Evolutionary conservation across 2,888 invertebrate species (phyloP).

Genomic region (Phragmatobia fuliginosa): DNA sequence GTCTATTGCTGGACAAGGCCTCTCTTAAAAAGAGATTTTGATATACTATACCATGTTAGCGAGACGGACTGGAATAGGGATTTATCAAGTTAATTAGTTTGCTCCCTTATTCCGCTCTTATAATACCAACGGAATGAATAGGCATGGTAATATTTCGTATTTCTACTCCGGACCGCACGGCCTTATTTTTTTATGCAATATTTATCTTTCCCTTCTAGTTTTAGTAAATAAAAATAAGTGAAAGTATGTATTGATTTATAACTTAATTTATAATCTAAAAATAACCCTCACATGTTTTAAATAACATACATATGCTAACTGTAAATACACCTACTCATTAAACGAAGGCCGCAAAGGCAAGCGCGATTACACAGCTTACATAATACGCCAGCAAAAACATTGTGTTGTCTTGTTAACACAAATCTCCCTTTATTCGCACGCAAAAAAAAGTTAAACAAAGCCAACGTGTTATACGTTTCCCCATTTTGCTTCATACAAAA

Average conservation of each 20-base stretch:
- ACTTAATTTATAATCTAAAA: not conserved
- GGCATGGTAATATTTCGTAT: too few species aligned
- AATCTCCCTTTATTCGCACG: constrained; percentile 26
- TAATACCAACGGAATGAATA: too few species aligned
- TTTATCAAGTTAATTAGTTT: too few species aligned
- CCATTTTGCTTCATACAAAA: constrained; percentile 61
- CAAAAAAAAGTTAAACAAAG: constrained; percentile 36
- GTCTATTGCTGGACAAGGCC: too few species aligned
- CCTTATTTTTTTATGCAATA: too few species aligned
- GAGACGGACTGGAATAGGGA: too few species aligned
- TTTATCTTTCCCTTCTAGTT: too few species aligned
- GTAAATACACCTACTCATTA: not conserved
- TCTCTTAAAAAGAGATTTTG: too few species aligned
- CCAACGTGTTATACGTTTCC: constrained; percentile 46
- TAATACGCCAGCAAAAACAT: constrained; percentile 30
- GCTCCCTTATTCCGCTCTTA: too few species aligned
- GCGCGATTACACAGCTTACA: constrained; percentile 25
- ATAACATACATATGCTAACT: not conserved
- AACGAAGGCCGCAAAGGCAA: not conserved
- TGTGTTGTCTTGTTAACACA: constrained; percentile 32
- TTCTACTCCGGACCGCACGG: too few species aligned
- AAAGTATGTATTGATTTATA: not conserved
- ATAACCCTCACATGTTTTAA: too few species aligned
- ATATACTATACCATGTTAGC: too few species aligned
- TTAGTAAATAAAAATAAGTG: not conserved